Evolutionary conservation across 2,888 invertebrate species (phyloP).

Genomic region (Tigriopus californicus): DNA sequence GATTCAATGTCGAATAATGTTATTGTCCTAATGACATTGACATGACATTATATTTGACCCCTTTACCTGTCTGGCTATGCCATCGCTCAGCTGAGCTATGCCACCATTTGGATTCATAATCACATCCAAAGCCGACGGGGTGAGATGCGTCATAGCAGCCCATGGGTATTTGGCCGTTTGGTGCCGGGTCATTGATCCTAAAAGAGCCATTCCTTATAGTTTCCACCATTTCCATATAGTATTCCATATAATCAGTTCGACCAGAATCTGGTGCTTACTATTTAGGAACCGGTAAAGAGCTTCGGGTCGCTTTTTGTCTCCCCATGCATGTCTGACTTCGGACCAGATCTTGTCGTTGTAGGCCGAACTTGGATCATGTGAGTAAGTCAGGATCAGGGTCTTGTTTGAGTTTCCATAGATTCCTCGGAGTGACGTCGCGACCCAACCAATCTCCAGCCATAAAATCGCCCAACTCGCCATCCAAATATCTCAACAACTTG

Average conservation of each 20-base stretch:
- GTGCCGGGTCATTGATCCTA: slow-evolving; percentile 3
- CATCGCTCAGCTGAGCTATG: slow-evolving; percentile 30
- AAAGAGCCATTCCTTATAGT: no score
- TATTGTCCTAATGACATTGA: no score
- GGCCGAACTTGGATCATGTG: background rate
- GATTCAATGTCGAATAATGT: no score
- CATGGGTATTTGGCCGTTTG: slow-evolving; percentile 21
- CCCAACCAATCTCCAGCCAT: slow-evolving; percentile 34
- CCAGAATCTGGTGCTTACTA: slow-evolving; percentile 8
- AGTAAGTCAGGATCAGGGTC: slow-evolving; percentile 33
- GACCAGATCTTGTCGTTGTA: background rate
- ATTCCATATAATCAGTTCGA: no score
- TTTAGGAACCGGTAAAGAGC: background rate
- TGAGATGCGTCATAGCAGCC: slow-evolving; percentile 36
- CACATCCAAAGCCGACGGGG: slow-evolving; percentile 31
- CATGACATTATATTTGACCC: no score
- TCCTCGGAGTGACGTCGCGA: slow-evolving; percentile 36
- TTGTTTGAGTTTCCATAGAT: slow-evolving; percentile 37
- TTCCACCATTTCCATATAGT: no score
- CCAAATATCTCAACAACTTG: slow-evolving; percentile 36
- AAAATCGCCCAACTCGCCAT: slow-evolving; percentile 37
- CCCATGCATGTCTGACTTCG: slow-evolving; percentile 35
- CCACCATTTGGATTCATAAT: slow-evolving; percentile 30
- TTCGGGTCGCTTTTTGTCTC: slow-evolving; percentile 32
- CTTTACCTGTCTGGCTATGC: slow-evolving; percentile 8